Percentiles rank a stretch among this genome's conserved stretches.
Evolutionary conservation across 2,113 vertebrate genomes (phyloP).

Genomic region (Pimephales promelas): DNA sequence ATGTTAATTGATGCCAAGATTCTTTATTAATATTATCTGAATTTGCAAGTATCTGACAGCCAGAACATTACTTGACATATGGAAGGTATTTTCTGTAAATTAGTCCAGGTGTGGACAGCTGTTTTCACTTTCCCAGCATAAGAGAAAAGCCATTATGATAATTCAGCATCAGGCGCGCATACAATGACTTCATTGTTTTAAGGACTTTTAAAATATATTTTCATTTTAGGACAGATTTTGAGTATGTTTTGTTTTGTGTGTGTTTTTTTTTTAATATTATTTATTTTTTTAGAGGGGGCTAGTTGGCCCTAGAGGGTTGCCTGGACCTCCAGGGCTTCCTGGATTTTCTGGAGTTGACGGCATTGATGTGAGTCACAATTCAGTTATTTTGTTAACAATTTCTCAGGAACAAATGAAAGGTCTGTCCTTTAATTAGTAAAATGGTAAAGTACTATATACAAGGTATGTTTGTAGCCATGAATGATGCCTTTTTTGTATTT

Average conservation of each 20-base stretch:
- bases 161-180: neutral
- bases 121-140: conserved; percentile 39
- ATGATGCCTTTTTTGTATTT: neutral
- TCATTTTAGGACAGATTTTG: conserved; percentile 46
- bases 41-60: neutral
- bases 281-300: conserved; percentile 81
- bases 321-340: conserved; percentile 79
- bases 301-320: conserved; percentile 81
- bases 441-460: neutral
- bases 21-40: neutral
- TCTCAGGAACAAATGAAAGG: neutral
- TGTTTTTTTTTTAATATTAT: conserved; percentile 24
- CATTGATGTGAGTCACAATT: conserved; percentile 87
- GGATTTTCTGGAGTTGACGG: conserved; percentile 94
- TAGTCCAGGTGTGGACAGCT: conserved; percentile 22
- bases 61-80: neutral
- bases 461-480: neutral
- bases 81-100: conserved; percentile 14
- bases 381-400: neutral
- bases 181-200: conserved; percentile 37
- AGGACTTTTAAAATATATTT: too few species aligned
- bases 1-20: neutral
- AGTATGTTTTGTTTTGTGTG: neutral
- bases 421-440: neutral
- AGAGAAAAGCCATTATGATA: conserved; percentile 64